phyloP scores from a whole-genome alignment of 1,140 invertebrate genomes.

The Rhynchophorus ferrugineus region DNA sequence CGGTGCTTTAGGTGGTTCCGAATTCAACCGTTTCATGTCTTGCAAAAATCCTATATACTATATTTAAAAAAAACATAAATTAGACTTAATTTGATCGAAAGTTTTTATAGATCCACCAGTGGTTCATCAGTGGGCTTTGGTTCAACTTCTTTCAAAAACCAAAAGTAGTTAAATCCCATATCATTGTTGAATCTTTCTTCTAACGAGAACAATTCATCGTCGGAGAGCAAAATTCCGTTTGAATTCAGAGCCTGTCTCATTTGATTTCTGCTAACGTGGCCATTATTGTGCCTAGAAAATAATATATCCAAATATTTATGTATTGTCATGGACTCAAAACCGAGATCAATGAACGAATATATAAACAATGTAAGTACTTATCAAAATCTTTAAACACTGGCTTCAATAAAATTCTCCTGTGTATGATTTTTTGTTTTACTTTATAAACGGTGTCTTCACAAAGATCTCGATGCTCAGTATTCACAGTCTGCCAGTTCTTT shows the following conservation, averaged over 20 bases:
- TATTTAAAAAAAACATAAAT: constrained; percentile 4
- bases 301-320: background rate
- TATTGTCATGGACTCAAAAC: too few relatives aligned
- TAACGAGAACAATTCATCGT: constrained; percentile 56
- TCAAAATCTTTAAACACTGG: constrained; percentile 60
- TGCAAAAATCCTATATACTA: constrained; percentile 33
- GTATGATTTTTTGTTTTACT: constrained; percentile 44
- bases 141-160: constrained; percentile 55
- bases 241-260: constrained; percentile 56
- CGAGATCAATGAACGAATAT: too few relatives aligned
- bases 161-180: constrained; percentile 60
- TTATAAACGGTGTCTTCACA: constrained; percentile 48
- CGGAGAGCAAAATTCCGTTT: constrained; percentile 53
- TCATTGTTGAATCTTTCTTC: constrained; percentile 59
- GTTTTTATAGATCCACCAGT: constrained; percentile 29
- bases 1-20: constrained; percentile 29
- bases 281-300: constrained; percentile 50
- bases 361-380: constrained; percentile 43
- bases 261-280: constrained; percentile 59
- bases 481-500: constrained; percentile 44
- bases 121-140: constrained; percentile 35
- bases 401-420: constrained; percentile 50
- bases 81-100: too few relatives aligned
- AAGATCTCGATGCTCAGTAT: constrained; percentile 39
- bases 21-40: constrained; percentile 37